A percentile compares a stretch with the other conserved stretches of the same genome.
Conservation (phyloP, 2,888 invertebrate species). For the Timema podura region DNA sequence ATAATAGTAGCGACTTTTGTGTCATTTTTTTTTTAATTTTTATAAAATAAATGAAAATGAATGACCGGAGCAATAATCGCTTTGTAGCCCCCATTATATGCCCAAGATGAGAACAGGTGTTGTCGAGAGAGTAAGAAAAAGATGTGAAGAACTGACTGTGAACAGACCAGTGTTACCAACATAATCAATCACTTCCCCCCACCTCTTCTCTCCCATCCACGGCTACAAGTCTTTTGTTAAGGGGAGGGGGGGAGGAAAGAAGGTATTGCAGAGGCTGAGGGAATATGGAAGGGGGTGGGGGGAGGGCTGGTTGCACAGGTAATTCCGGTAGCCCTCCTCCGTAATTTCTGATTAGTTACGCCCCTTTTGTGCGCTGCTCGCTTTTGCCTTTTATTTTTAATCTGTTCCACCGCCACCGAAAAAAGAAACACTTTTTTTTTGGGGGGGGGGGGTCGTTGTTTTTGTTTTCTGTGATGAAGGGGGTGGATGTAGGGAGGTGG, state of each 20-base stretch:
- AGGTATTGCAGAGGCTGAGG: neutral
- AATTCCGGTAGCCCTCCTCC: conserved; percentile 28
- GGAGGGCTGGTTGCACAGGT: conserved; percentile 16
- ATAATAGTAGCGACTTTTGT: too few species aligned
- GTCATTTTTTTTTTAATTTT: too few species aligned
- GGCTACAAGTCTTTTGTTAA: neutral
- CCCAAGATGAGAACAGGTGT: conserved; percentile 11
- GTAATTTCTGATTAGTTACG: conserved; percentile 31
- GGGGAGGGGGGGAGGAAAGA: neutral
- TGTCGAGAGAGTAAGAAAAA: conserved; percentile 10
- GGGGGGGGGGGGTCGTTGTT: too few species aligned
- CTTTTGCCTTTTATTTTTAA: conserved; percentile 5
- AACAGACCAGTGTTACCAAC: conserved; percentile 18
- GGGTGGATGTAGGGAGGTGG: too few species aligned
- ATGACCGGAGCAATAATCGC: conserved; percentile 13
- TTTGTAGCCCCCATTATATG: conserved; percentile 10
- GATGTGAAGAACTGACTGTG: conserved; percentile 1
- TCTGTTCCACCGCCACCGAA: too few species aligned
- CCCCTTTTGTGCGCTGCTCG: conserved; percentile 16
- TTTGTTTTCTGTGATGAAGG: too few species aligned
- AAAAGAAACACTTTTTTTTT: too few species aligned
- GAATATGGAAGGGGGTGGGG: neutral
- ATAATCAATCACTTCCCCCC: conserved; percentile 26
- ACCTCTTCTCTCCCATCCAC: conserved; percentile 1
- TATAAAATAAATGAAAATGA: too few species aligned